A percentile compares a stretch with the other conserved stretches of the same genome.
Evolutionary conservation across 2,113 vertebrate species (phyloP).

Genomic region (Notechis scutatus): DNA sequence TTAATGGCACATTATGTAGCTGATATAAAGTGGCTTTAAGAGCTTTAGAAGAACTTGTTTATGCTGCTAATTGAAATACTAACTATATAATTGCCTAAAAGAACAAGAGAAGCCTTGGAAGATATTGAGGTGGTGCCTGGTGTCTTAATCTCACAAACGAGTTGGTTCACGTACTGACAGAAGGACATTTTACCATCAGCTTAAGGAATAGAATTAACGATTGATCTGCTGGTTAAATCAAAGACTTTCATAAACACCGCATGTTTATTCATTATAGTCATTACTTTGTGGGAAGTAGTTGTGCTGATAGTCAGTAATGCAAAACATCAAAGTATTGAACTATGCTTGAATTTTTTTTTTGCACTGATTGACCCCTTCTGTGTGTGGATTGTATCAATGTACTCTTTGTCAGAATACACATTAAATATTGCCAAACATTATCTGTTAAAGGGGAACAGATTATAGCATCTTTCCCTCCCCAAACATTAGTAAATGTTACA

Average conservation of each 20-base stretch:
- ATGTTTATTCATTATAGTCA: conserved; percentile 84
- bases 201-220: conserved; percentile 94
- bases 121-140: conserved; percentile 43
- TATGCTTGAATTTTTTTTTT: conserved; percentile 33
- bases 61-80: conserved; percentile 41
- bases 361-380: not conserved
- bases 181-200: conserved; percentile 83
- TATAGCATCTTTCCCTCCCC: conserved; percentile 1
- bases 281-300: conserved; percentile 64
- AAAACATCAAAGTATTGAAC: conserved; percentile 61
- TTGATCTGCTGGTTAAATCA: conserved; percentile 79
- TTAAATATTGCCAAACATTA: not conserved
- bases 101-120: conserved; percentile 39
- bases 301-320: conserved; percentile 69
- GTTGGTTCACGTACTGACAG: conserved; percentile 86
- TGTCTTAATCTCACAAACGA: conserved; percentile 73
- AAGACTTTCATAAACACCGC: conserved; percentile 69
- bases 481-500: conserved; percentile 39
- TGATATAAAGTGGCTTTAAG: conserved; percentile 32
- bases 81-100: conserved; percentile 53
- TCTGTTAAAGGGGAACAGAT: conserved; percentile 31
- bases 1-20: conserved; percentile 34
- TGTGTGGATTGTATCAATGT: conserved; percentile 11
- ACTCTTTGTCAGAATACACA: conserved; percentile 13
- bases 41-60: conserved; percentile 38